phyloP scores from a whole-genome alignment of 1,140 invertebrate genomes.

The Ostrea denselamellosa region DNA sequence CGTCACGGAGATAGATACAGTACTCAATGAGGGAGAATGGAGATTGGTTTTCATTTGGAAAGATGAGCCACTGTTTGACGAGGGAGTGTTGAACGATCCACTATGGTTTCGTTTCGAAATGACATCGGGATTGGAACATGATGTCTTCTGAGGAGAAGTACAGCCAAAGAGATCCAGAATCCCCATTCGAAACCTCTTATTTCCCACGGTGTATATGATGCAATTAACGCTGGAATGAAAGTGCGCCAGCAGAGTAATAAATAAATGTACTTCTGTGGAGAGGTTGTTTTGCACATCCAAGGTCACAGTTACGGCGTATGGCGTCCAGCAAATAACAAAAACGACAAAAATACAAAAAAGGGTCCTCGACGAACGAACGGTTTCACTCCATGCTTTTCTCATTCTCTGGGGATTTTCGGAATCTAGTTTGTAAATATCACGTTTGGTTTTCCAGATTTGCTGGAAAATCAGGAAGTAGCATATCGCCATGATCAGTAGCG shows the following conservation, averaged over 20 bases:
- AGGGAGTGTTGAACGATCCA: neutral
- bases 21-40: neutral
- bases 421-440: slow-evolving; percentile 62
- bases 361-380: slow-evolving; percentile 67
- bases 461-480: slow-evolving; percentile 70
- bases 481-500: slow-evolving; percentile 66
- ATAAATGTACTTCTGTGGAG: slow-evolving; percentile 68
- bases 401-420: slow-evolving; percentile 56
- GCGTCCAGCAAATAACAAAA: slow-evolving; percentile 75
- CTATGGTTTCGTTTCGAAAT: neutral
- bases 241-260: slow-evolving; percentile 73
- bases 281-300: slow-evolving; percentile 68
- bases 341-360: slow-evolving; percentile 73
- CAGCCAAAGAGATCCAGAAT: slow-evolving; percentile 47
- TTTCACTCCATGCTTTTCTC: slow-evolving; percentile 65
- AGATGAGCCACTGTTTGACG: neutral
- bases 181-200: slow-evolving; percentile 62
- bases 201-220: slow-evolving; percentile 69
- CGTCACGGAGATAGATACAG: neutral
- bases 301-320: slow-evolving; percentile 72
- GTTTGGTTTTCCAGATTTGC: slow-evolving; percentile 69
- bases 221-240: slow-evolving; percentile 73
- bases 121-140: neutral
- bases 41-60: neutral
- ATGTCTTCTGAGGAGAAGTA: neutral